Evolutionary conservation across 2,113 vertebrate species (phyloP), one percentile per base, ranked within the genome.

Genomic region (Amblyopsis rosae): DNA sequence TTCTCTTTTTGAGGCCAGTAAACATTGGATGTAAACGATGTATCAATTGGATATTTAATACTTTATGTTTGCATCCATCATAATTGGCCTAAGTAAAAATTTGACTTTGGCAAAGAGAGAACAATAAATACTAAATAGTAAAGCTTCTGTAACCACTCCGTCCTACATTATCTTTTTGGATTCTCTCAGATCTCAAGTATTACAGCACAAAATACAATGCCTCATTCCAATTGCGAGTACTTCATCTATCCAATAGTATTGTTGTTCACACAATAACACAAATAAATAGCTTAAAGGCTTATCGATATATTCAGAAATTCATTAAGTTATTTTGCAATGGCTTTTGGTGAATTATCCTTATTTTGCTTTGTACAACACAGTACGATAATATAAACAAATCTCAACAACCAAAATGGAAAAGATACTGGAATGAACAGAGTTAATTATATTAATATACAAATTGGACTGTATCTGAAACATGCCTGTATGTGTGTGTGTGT

Each of bases 211-310:
- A 50, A 47, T 71, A 76, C 54, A 41, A 60, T 15, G 75, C 45
- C 56, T 10, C n/a, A 61, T 54, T 26, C 64, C 45, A 77, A 79
- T 67, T 16, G 71, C 59, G 59, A 65, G 65, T 71, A 79, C 76
- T 87, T 87, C 80, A 85, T 73, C 1, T 51, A 15, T 53, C 53
- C 6, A n/a, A 62, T 62, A 61, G 67, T 46, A 53, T 51, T 1
- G 49, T 3, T 82, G 61, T 59, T 72, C 65, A 68, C 65, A 68
- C 68, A 74, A 53, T 72, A 70, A 76, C 45, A 70, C 74, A 54
- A 88, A 84, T 84, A 88, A 87, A 84, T 82, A 89, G 67, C 70
- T 78, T 35, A 71, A 83, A 54, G 58, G 67, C 79, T 79, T 66
- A 75, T 72, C 47, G 55, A 75, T 59, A 69, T 60, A 32, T 12